A percentile compares a stretch with the other conserved stretches of the same genome.
Conservation (phyloP, 2,888 invertebrate species). For the Cerceris ruficornis region DNA sequence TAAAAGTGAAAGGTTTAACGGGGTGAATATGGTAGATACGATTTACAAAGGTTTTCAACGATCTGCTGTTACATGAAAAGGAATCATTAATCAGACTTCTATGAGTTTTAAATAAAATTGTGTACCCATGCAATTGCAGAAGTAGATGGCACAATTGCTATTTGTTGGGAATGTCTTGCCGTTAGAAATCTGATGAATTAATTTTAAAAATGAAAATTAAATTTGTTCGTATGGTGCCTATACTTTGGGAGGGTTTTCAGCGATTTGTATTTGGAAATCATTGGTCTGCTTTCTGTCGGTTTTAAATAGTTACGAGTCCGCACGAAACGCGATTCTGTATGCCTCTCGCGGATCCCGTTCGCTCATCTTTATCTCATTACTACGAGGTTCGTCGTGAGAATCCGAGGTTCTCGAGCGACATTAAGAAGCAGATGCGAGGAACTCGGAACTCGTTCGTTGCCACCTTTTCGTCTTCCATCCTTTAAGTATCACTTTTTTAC, state of each 20-base stretch:
- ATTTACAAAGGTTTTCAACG: no score
- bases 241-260: no score
- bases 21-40: no score
- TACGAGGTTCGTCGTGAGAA: background rate
- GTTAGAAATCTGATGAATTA: no score
- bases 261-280: conserved; percentile 20
- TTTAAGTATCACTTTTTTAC: background rate
- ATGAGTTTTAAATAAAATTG: conserved; percentile 59
- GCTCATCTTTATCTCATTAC: conserved; percentile 10
- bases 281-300: conserved; percentile 51
- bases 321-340: conserved; percentile 9
- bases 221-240: no score
- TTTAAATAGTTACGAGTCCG: conserved; percentile 29
- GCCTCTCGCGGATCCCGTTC: conserved; percentile 33
- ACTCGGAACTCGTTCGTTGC: no score
- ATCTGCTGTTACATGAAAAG: conserved; percentile 22
- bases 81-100: conserved; percentile 48
- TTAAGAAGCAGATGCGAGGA: no score
- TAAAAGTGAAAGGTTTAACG: no score
- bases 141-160: no score
- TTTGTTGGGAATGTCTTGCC: no score
- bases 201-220: no score
- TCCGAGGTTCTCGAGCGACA: background rate
- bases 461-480: no score
- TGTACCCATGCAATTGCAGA: conserved; percentile 18